Conservation (phyloP, 2,888 invertebrate species). For the Dryococelus australis region DNA sequence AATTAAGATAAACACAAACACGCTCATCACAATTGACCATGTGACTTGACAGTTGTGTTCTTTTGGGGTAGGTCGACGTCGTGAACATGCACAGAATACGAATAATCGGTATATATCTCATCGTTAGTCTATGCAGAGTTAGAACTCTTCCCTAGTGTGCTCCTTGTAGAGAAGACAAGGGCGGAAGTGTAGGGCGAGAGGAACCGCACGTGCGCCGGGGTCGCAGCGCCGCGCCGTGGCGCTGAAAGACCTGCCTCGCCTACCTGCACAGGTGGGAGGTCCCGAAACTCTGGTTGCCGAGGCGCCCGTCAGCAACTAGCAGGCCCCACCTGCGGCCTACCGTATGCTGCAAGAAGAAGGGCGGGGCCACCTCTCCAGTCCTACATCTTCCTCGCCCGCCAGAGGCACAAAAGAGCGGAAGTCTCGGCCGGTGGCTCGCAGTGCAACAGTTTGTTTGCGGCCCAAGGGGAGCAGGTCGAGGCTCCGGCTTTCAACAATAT, state of each 20-base stretch:
- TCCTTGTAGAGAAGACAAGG: neutral
- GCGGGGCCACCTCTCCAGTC: too few species aligned
- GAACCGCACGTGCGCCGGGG: neutral
- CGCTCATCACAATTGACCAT: too few species aligned
- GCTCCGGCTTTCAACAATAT: neutral
- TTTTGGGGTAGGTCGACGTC: too few species aligned
- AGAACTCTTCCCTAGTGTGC: too few species aligned
- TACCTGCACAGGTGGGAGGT: neutral
- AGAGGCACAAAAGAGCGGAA: neutral
- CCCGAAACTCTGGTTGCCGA: neutral
- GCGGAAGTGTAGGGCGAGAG: neutral
- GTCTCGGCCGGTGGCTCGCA: neutral
- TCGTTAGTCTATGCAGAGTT: too few species aligned
- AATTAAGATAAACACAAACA: too few species aligned
- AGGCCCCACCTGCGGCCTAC: neutral
- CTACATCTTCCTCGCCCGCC: too few species aligned
- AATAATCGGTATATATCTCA: too few species aligned
- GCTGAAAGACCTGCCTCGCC: neutral
- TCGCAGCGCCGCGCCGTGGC: neutral
- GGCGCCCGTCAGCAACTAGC: neutral
- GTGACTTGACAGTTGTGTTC: too few species aligned
- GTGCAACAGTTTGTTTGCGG: constrained; percentile 16
- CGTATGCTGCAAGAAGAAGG: neutral
- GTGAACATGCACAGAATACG: too few species aligned
- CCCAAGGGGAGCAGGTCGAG: neutral